Evolutionary conservation across 2,797 vertebrate genomes (phyloP).

Genomic region (Pagetopsis macropterus): DNA sequence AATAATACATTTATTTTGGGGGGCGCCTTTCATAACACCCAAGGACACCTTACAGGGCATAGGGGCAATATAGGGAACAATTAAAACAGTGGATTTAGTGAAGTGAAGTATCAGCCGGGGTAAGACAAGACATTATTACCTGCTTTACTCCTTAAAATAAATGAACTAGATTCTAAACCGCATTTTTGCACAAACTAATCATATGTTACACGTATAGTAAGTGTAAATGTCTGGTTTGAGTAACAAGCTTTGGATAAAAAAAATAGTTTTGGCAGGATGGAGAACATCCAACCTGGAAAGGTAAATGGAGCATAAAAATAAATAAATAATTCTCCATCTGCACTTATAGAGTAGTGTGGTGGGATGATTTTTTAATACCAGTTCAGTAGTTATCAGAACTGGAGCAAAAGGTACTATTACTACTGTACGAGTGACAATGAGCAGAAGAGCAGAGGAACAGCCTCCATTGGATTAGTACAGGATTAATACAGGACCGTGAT

Average conservation of each 20-base stretch:
- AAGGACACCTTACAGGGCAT: too few species aligned
- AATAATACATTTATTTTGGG: too few species aligned
- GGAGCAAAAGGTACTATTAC: slow-evolving; percentile 21
- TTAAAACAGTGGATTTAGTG: too few species aligned
- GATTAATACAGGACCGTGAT: slow-evolving; percentile 3
- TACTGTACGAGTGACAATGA: slow-evolving; percentile 26
- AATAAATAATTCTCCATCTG: slow-evolving; percentile 28
- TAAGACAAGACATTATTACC: too few species aligned
- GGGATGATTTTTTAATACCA: slow-evolving; percentile 29
- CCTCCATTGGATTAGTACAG: slow-evolving; percentile 16
- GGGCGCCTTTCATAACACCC: too few species aligned
- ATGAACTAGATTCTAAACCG: neutral
- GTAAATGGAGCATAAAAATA: slow-evolving; percentile 13
- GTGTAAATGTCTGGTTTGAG: slow-evolving; percentile 10
- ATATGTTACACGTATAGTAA: neutral
- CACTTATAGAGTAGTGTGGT: slow-evolving; percentile 22
- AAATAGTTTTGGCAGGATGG: neutral
- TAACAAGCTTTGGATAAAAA: neutral
- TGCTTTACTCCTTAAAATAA: neutral
- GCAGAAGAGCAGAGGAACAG: slow-evolving; percentile 18
- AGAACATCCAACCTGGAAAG: slow-evolving; percentile 5
- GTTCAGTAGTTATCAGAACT: slow-evolving; percentile 28
- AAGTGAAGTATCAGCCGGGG: too few species aligned
- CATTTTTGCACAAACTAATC: neutral
- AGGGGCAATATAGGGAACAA: too few species aligned